Evolutionary conservation across 2,888 invertebrate genomes (phyloP), one percentile per base, ranked within the genome.

Genomic region (Sinodicranocentrus sp.): DNA sequence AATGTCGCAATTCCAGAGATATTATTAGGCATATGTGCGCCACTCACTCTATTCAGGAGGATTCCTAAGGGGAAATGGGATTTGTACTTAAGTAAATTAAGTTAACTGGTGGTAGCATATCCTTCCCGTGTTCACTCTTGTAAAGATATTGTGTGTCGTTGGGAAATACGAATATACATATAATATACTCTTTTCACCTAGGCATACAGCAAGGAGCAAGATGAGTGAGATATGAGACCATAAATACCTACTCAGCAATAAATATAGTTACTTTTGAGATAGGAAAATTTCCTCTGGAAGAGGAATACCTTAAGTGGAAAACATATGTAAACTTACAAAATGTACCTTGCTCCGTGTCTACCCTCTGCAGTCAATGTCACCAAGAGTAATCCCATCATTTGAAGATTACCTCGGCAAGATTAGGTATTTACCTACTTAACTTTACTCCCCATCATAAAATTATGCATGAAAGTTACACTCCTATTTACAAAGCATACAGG

Each of bases 21-120:
- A 63, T 25, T 23, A 26, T 23, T 63, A n/a, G n/a, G n/a, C n/a
- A n/a, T n/a, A n/a, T n/a, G 19, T 43, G 43, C 21, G 65, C 65
- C 23, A n/a, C 15, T 2, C 48, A n/a, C n/a, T n/a, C n/a, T 25
- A 28, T 67, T 44, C 67, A 76, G 68, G 26, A 54, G 23, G 57
- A 79, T 71, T 79, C 79, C 79, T 72, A 72, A 72, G 79, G 79
- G 79, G 70, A 78, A 79, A 79, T 79, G 71, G 54, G 79, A 79
- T 79, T 79, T 79, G 79, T 79, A 79, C 79, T 79, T 79, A 79
- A 79, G 71, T 79, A 79, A 79, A 79, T 79, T 79, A 79, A 79
- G 71, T 79, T 79, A 79, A 79, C 79, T 79, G 61, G 70, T 78
- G 57, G 21, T 52, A 19, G 52, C 52, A 26, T 48, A 17, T 17